phyloP scores from a whole-genome alignment of 2,113 vertebrate species.

The Terrapene triunguis region DNA sequence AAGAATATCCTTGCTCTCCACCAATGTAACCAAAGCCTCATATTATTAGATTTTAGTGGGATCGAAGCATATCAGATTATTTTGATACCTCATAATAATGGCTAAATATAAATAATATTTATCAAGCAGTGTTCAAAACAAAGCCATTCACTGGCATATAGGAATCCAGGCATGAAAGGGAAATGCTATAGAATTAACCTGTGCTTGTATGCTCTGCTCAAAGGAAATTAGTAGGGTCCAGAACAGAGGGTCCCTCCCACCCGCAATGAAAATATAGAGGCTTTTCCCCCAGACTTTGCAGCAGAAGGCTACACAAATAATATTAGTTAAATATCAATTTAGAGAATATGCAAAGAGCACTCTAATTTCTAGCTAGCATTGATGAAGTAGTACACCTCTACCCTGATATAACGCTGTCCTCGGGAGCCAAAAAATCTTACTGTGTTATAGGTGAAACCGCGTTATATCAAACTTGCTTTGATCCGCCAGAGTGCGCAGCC shows the following conservation, averaged over 20 bases:
- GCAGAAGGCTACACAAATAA: rapidly evolving
- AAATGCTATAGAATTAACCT: not conserved
- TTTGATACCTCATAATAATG: not conserved
- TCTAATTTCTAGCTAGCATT: not conserved
- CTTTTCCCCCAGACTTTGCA: not conserved
- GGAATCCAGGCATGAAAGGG: not conserved
- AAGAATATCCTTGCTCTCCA: not conserved
- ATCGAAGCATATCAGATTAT: not conserved
- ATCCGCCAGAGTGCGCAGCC: no score
- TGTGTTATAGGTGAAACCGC: no score
- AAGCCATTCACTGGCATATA: not conserved
- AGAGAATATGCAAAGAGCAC: not conserved
- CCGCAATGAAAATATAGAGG: not conserved
- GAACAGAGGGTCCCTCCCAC: not conserved
- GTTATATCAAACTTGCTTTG: no score
- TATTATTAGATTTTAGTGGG: not conserved
- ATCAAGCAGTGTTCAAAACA: not conserved
- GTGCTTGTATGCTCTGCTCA: not conserved
- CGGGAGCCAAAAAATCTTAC: no score
- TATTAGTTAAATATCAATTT: not conserved
- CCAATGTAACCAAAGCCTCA: not conserved
- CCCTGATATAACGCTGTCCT: no score
- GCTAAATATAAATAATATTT: not conserved
- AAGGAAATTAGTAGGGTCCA: not conserved
- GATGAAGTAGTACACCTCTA: not conserved